Base-by-base conservation (phyloP, 2,797 vertebrate species). In the Sebastes oblongus region DNA sequence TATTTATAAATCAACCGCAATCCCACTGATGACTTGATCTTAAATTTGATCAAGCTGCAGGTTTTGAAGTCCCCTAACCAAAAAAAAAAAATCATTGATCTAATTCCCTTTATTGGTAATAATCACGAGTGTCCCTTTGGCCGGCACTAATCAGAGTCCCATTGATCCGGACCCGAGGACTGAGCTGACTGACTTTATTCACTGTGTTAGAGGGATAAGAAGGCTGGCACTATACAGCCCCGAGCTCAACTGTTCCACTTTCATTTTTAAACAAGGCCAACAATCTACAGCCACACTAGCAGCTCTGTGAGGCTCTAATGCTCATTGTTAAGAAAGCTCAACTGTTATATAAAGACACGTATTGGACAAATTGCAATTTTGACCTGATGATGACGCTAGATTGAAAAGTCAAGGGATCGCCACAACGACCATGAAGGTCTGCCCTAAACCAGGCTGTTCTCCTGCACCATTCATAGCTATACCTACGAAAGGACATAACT, bases 1-100 rank as follows among this genome's bases (percentile, higher is more conserved):
- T 97, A 97, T 98, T 98, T 98, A 97, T 97, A 97, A 97, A 98
- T 98, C 97, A 97, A 96, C 96, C 90, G 96, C 95, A 96, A 97
- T 97, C 97, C 95, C 95, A 95, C 96, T 97, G 97, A 98, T 96
- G 97, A 97, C 94, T 96, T 96, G 95, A 96, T 96, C 95, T 96
- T 93, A 94, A 96, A 97, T 96, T 96, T 97, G 96, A 97, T 97
- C 96, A 96, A 96, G 96, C 88, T 90, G 94, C 93, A 96, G 95
- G 94, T 96, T 93, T 96, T 90, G 89, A 95, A 96, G 94, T 90
- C 89, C 93, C 94, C 71, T n/a, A 81, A 80, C 80, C 10, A 24
- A 42, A 72, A 59, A 62, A 27, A 27, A 86, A 82, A 84, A 95
- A 94, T 94, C 95, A 96, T 96, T 94, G 89, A 97, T 97, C 93